Conservation (phyloP, 2,113 vertebrate species). For the Jaculus jaculus region DNA sequence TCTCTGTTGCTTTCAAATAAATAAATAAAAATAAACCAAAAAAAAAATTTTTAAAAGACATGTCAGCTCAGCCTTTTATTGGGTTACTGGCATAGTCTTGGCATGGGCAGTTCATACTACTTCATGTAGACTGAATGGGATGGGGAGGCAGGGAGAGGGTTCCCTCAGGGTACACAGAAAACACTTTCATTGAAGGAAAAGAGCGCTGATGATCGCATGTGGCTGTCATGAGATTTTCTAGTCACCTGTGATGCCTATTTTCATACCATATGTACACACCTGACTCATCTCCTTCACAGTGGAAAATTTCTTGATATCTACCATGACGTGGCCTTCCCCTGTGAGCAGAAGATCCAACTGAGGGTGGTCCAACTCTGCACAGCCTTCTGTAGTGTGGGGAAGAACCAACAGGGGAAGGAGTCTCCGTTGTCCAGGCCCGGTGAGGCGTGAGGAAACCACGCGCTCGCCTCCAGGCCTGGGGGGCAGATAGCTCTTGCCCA, state of each 20-base stretch:
- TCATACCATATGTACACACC: constrained; percentile 52
- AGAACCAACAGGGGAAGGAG: not conserved
- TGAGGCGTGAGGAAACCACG: not conserved
- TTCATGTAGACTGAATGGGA: not conserved
- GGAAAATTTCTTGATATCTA: constrained; percentile 82
- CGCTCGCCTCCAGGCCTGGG: not conserved
- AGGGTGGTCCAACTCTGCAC: constrained; percentile 80
- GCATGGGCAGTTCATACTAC: not conserved
- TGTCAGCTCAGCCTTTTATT: not conserved
- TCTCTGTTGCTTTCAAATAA: no score
- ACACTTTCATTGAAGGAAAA: not conserved
- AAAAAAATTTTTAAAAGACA: no score
- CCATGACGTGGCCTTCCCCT: constrained; percentile 85
- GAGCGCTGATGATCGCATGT: not conserved
- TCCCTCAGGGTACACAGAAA: not conserved
- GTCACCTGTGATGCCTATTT: not conserved
- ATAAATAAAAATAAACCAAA: no score
- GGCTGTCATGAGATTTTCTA: not conserved
- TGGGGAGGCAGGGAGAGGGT: not conserved
- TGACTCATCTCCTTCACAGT: not conserved
- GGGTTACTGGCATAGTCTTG: not conserved
- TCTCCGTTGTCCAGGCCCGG: no score
- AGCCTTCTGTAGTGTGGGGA: constrained; percentile 85
- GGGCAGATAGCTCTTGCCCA: not conserved
- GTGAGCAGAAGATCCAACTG: constrained; percentile 82